phyloP scores from a whole-genome alignment of 2,113 vertebrate species.

The Vulpes vulpes region DNA sequence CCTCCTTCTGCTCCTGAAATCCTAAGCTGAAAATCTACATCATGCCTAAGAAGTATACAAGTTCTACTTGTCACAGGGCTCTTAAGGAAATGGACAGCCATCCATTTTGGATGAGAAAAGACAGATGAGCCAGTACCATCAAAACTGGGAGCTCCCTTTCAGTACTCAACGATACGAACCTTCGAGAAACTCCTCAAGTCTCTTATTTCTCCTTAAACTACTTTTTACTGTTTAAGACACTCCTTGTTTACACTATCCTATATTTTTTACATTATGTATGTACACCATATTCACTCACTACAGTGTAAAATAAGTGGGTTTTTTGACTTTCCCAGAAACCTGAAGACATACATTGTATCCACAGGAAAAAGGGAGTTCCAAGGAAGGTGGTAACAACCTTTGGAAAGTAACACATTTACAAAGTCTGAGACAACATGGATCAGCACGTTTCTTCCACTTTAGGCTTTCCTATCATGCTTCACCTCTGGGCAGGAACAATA shows the following conservation, averaged over 20 bases:
- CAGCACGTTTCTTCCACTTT: background rate
- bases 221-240: background rate
- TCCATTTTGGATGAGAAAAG: background rate
- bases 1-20: background rate
- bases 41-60: background rate
- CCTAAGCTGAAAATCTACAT: background rate
- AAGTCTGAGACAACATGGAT: background rate
- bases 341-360: background rate
- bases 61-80: background rate
- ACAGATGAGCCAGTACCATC: background rate
- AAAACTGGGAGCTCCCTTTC: background rate
- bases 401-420: background rate
- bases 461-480: background rate
- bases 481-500: background rate
- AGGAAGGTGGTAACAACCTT: background rate
- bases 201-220: constrained; percentile 13
- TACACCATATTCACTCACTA: background rate
- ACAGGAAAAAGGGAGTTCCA: background rate
- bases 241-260: background rate
- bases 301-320: background rate
- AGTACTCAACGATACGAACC: no score
- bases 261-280: background rate
- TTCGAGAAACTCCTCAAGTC: background rate
- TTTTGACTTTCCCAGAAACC: background rate
- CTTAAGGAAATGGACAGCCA: background rate